Percentiles rank a stretch among this genome's conserved stretches.
Conservation (phyloP, 2,113 vertebrate genomes). For the Leucoraja erinaceus region DNA sequence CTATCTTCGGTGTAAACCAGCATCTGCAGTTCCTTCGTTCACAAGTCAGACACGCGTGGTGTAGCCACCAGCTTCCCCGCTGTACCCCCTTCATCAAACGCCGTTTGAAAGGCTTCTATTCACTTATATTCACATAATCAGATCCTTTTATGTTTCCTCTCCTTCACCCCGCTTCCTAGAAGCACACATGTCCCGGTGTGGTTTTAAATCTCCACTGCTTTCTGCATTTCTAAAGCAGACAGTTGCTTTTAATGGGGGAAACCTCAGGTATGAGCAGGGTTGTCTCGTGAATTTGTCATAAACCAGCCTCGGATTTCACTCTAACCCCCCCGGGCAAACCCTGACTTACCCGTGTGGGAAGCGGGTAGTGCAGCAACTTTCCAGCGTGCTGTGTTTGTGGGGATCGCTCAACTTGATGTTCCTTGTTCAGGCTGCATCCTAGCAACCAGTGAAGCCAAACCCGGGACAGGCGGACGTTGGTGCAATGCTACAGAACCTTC, state of each 20-base stretch:
- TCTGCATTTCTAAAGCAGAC: neutral
- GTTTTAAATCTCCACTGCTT: neutral
- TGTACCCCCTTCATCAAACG: neutral
- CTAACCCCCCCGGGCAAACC: neutral
- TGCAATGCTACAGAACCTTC: neutral
- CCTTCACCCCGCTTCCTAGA: neutral
- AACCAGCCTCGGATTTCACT: neutral
- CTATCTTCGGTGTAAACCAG: too few species aligned
- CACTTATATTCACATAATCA: neutral
- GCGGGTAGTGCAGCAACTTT: neutral
- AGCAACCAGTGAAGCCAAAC: neutral
- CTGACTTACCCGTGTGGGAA: neutral
- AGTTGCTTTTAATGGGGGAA: neutral
- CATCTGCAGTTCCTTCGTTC: too few species aligned
- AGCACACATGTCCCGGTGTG: neutral
- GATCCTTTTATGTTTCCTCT: neutral
- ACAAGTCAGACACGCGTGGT: too few species aligned
- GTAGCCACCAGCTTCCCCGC: too few species aligned
- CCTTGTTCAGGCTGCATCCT: neutral
- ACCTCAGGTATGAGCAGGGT: neutral
- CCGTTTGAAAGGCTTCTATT: neutral
- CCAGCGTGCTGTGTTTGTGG: too few species aligned
- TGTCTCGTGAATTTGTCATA: neutral
- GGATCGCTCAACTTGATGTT: neutral
- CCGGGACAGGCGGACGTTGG: neutral